Evolutionary conservation across 2,113 vertebrate species (phyloP).

Genomic region (Phrynosoma platyrhinos): DNA sequence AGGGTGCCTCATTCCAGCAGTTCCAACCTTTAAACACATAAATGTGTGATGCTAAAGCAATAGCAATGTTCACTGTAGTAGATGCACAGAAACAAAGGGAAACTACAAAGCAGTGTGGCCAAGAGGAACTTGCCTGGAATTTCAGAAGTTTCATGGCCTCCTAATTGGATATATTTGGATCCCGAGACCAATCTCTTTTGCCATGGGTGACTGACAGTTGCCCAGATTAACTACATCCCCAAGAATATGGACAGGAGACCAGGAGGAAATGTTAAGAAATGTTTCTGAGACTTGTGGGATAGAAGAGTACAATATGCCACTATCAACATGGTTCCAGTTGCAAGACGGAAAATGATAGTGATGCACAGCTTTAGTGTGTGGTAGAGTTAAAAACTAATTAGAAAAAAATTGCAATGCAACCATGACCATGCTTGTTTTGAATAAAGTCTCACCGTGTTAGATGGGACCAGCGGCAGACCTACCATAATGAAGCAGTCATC

Average conservation of each 20-base stretch:
- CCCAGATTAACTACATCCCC: background rate
- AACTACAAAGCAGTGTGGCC: too few relatives aligned
- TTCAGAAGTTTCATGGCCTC: background rate
- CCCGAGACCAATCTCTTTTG: background rate
- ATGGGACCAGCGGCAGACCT: too few relatives aligned
- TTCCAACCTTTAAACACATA: conserved; percentile 19
- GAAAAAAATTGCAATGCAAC: background rate
- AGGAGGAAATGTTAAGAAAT: background rate
- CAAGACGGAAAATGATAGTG: background rate
- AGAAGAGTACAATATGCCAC: background rate
- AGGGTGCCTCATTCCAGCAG: background rate
- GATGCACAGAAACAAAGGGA: conserved; percentile 12
- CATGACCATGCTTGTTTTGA: background rate
- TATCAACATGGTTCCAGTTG: background rate
- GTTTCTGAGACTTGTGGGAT: too few relatives aligned
- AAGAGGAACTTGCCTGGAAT: background rate
- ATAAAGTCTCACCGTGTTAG: background rate
- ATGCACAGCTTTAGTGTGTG: background rate
- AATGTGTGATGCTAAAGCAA: background rate
- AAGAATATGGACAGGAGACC: background rate
- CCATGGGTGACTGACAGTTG: too few relatives aligned
- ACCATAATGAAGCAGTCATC: too few relatives aligned
- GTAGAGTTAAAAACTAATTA: background rate
- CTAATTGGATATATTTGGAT: background rate
- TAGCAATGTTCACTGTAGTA: background rate